Percentiles rank a stretch among this genome's conserved stretches.
Evolutionary conservation across 2,888 invertebrate genomes (phyloP).

Genomic region (Dione juno): DNA sequence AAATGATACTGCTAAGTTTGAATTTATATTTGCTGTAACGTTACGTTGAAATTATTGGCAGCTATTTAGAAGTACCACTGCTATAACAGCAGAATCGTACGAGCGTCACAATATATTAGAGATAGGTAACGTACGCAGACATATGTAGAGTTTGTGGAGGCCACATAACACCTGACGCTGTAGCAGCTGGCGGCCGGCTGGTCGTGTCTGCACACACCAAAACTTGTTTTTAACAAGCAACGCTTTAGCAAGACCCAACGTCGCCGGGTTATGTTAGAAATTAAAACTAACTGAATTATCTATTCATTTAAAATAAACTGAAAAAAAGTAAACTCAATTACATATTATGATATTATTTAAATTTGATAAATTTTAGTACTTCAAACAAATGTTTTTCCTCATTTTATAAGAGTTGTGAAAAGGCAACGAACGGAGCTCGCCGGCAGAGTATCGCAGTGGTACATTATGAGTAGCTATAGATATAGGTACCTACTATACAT

Average conservation of each 20-base stretch:
- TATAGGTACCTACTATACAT: slow-evolving; percentile 53
- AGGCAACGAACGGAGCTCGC: slow-evolving; percentile 43
- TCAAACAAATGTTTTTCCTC: slow-evolving; percentile 69
- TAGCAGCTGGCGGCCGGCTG: slow-evolving; percentile 77
- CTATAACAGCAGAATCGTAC: slow-evolving; percentile 43
- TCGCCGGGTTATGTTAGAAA: slow-evolving; percentile 48
- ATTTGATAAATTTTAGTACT: slow-evolving; percentile 46
- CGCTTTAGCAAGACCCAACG: slow-evolving; percentile 73
- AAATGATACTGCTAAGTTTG: not conserved
- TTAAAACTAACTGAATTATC: not conserved
- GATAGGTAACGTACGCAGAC: slow-evolving; percentile 37
- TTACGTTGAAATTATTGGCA: not conserved
- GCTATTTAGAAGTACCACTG: not conserved
- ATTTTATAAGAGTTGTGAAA: slow-evolving; percentile 50
- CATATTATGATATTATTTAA: not conserved
- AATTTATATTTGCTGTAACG: not conserved
- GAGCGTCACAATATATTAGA: slow-evolving; percentile 45
- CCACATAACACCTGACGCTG: slow-evolving; percentile 78
- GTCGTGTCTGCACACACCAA: slow-evolving; percentile 70
- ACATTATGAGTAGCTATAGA: slow-evolving; percentile 58
- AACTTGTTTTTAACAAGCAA: slow-evolving; percentile 76
- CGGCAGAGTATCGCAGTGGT: slow-evolving; percentile 62
- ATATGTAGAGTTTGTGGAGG: slow-evolving; percentile 60
- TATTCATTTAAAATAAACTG: slow-evolving; percentile 1
- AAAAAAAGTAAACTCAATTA: not conserved